These are phyloP conservation scores for Meghimatium bilineatum DNA, from an alignment of 2,888 invertebrate genomes.

Conservation along the genomic window DNA sequence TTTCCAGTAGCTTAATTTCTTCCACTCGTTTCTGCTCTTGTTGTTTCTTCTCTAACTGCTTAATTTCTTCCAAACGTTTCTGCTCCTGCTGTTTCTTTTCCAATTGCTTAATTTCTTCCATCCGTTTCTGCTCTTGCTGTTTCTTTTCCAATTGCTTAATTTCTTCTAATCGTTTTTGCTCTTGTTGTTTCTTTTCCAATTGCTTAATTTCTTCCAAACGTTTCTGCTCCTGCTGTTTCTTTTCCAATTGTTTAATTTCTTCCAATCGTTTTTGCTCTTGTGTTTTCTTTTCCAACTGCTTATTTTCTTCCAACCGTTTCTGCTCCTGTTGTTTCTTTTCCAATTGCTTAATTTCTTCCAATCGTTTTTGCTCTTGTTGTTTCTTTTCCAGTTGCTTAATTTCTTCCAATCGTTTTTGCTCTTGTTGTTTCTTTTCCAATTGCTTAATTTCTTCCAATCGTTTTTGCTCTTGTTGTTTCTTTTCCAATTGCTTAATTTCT, in stretches of 20 bases:
- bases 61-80: slow-evolving; percentile 21
- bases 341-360: neutral
- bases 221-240: slow-evolving; percentile 8
- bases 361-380: neutral
- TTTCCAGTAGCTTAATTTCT: too few relatives aligned
- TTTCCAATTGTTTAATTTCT: neutral
- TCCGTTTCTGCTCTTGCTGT: slow-evolving; percentile 14
- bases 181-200: slow-evolving; percentile 9
- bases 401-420: neutral
- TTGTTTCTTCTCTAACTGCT: neutral
- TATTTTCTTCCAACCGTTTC: neutral
- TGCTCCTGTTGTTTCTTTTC: neutral
- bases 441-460: neutral
- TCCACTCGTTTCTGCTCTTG: too few relatives aligned
- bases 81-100: slow-evolving; percentile 13
- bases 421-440: neutral
- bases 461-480: slow-evolving; percentile 2
- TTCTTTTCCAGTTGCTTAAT: neutral
- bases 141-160: neutral
- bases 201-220: neutral
- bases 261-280: neutral
- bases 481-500: neutral
- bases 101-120: slow-evolving; percentile 3
- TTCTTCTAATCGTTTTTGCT: neutral
- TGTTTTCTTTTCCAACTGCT: neutral